Base-by-base conservation (phyloP, 2,113 vertebrate species). In the Percina caprodes region DNA sequence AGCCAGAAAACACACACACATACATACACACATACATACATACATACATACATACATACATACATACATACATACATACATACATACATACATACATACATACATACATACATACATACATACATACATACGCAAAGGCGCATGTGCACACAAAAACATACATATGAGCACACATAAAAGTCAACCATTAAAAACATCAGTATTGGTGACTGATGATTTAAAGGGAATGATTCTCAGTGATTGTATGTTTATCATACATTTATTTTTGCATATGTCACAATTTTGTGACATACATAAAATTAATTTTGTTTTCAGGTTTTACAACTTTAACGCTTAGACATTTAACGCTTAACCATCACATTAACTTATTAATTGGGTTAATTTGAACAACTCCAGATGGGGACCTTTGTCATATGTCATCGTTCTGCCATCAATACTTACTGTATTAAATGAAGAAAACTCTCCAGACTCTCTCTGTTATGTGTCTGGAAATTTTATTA, bases 1-100 rank as follows among this genome's bases (percentile, higher is more conserved):
- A 87, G 88, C 91, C 92, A 92, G 87, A 79, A 84, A 69, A 88
- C 84, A 86, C 90, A 86, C 72, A 81, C 30, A 7, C 79, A 63
- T 2, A 39, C 51, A 72, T 69, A 67, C 52, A 83, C 42, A 30
- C 26, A 30, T 30, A 30, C 26, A 30, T 30, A 30, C 26, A 72
- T 69, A 67, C 52, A 83, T 48, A 30, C 26, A 30, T 30, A 30
- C 26, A 30, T 30, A 30, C 26, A 72, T 69, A 67, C 52, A 83
- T 48, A 30, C 26, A 30, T 30, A 30, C 26, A 30, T 30, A 30
- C 26, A 72, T 69, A 67, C 52, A 83, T 48, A 30, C 26, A 30
- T 30, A 30, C 26, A 30, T 30, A 30, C 26, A 72, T 69, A 67
- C 52, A 83, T 48, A 30, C 26, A 30, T 30, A 30, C 26, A 30